Base-by-base conservation (phyloP, 2,113 vertebrate species). In the Catharus minimus region DNA sequence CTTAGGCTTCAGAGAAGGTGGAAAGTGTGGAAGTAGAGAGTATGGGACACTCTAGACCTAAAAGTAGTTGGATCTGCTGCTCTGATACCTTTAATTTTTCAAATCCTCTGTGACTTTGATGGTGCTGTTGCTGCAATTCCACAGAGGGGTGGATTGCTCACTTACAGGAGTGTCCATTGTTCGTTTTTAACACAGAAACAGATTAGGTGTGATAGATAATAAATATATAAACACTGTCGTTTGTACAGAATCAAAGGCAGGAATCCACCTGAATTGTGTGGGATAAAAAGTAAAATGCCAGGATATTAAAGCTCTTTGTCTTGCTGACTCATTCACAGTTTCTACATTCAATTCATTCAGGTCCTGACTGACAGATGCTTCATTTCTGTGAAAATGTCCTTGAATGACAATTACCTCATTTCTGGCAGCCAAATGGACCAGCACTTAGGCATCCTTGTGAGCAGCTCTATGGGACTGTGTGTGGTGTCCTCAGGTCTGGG, bases 391-490 rank as follows among this genome's bases (percentile, higher is more conserved):
- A 68, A 84, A 94, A 61, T 62, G 83, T 68, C 89, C 82, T 88
- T 91, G 92, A 94, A 90, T 89, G 52, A 58, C 58, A 91, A 95
- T 95, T 52, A 65, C 66, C 92, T 96, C 58, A 60, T 94, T 96
- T 95, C 93, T 96, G 92, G 85, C 74, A 82, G 85, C 76, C 72
- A 91, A 91, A 94, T 76, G 55, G 79, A 44, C 81, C 39, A 7
- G 69, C 13, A 66, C 81, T 77, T 75, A 50, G 55, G 20, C 17
- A 57, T 71, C 52, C 41, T 55, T 87, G 72, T 61, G 50, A 88
- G 69, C 84, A 79, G 81, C 75, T 94, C 47, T 27, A 3, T 15
- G 73, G 69, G 75, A 28, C 56, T 47, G 52, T 38, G 43, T 21
- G 9, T 65, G 74, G 52, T 66, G 85, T 75, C 69, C 80, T 23